Conservation (phyloP, 92 coral and sea anemone genomes). For the Chrysogorgia sp. region DNA sequence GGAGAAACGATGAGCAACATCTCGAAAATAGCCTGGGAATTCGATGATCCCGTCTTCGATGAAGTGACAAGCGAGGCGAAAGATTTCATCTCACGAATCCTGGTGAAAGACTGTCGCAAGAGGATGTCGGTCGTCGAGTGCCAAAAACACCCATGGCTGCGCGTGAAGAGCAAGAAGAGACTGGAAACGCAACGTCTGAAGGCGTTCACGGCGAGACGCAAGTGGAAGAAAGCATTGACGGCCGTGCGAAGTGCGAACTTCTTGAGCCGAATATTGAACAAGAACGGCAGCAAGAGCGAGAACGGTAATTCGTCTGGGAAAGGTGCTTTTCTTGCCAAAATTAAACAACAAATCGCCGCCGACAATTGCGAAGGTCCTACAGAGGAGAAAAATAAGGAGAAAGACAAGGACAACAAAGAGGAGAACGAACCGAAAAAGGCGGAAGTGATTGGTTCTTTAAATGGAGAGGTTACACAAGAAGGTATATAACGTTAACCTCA, state of each 20-base stretch:
- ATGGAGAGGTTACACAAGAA: constrained; percentile 14
- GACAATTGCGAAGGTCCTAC: constrained; percentile 74
- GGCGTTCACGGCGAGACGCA: constrained; percentile 95
- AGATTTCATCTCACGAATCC: constrained; percentile 79
- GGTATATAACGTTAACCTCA: constrained; percentile 50
- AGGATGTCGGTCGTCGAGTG: constrained; percentile 74
- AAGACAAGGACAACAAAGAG: constrained; percentile 28
- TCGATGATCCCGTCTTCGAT: constrained; percentile 94
- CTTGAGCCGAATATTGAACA: constrained; percentile 87
- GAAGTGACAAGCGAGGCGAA: constrained; percentile 86
- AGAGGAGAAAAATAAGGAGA: constrained; percentile 35
- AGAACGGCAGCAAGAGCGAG: constrained; percentile 68
- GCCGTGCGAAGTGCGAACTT: constrained; percentile 98
- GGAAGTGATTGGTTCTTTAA: constrained; percentile 1
- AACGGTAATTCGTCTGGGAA: constrained; percentile 65
- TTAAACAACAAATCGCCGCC: constrained; percentile 95
- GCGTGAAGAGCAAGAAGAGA: constrained; percentile 73
- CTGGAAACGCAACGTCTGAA: constrained; percentile 90
- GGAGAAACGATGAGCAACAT: constrained; percentile 94
- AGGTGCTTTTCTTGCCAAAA: constrained; percentile 83
- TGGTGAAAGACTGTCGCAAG: constrained; percentile 68
- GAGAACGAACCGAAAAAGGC: constrained; percentile 15
- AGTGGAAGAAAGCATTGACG: constrained; percentile 96
- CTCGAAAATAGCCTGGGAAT: constrained; percentile 93
- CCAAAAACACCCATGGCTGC: constrained; percentile 80